Evolutionary conservation across 1,140 invertebrate genomes (phyloP).

Genomic region (Drosophila insularis): DNA sequence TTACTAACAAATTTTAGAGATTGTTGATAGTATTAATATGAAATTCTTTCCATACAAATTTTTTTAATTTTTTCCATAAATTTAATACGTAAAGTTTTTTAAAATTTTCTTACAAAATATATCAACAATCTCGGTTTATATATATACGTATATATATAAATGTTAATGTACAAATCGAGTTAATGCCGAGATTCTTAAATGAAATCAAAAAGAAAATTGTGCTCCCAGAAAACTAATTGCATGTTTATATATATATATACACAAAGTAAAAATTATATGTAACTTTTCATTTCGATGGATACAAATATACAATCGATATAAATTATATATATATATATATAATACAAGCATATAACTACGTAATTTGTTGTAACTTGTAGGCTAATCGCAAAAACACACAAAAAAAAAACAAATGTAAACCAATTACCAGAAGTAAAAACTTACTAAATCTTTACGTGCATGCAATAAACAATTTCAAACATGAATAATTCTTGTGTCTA

Average conservation of each 20-base stretch:
- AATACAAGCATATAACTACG: slow-evolving; percentile 64
- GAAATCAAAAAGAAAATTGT: slow-evolving; percentile 59
- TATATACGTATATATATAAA: slow-evolving; percentile 33
- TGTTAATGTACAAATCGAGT: slow-evolving; percentile 63
- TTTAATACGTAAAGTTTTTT: slow-evolving; percentile 13
- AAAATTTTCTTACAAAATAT: neutral
- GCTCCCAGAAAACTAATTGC: slow-evolving; percentile 50
- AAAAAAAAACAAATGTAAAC: slow-evolving; percentile 50
- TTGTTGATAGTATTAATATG: neutral
- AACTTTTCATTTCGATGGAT: slow-evolving; percentile 52
- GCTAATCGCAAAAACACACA: slow-evolving; percentile 51
- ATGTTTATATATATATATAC: slow-evolving; percentile 35
- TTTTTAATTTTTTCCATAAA: neutral
- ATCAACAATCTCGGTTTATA: slow-evolving; percentile 24
- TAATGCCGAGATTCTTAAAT: slow-evolving; percentile 5
- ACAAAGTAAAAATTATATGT: slow-evolving; percentile 16
- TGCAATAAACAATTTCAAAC: slow-evolving; percentile 66
- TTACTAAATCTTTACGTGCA: slow-evolving; percentile 75
- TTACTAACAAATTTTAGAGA: slow-evolving; percentile 6
- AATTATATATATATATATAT: slow-evolving; percentile 37
- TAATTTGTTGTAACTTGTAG: slow-evolving; percentile 77
- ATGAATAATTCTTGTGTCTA: slow-evolving; percentile 9
- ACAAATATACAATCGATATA: slow-evolving; percentile 33
- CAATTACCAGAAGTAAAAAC: slow-evolving; percentile 47
- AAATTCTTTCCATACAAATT: neutral